Percentiles rank a stretch among this genome's conserved stretches.
phyloP scores from a whole-genome alignment of 2,888 invertebrate species.

The Digitonthophagus gazella region DNA sequence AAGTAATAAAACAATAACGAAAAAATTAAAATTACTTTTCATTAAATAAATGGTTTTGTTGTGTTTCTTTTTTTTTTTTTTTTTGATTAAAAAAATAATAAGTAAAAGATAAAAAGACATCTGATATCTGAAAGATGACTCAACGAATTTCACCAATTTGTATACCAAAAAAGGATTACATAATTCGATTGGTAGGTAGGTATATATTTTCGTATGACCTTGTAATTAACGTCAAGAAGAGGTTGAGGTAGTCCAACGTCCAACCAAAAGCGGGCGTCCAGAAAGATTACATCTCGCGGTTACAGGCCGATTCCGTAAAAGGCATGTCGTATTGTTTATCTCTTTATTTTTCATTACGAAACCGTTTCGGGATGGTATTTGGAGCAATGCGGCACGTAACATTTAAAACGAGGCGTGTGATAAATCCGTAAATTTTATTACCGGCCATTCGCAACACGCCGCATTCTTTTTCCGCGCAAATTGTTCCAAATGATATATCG shows the following conservation, averaged over 20 bases:
- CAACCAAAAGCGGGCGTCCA: background rate
- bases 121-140: background rate
- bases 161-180: background rate
- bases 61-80: too few relatives aligned
- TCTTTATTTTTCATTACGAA: background rate
- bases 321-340: background rate
- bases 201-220: background rate
- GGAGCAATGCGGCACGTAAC: background rate
- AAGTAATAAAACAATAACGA: background rate
- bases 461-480: slow-evolving; percentile 14
- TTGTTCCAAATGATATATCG: background rate
- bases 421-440: background rate
- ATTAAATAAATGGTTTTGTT: too few relatives aligned
- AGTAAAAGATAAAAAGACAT: too few relatives aligned
- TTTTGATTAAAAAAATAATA: too few relatives aligned
- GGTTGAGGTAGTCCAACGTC: background rate
- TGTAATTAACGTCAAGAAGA: background rate
- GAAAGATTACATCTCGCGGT: background rate
- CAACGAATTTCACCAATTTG: background rate
- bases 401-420: background rate
- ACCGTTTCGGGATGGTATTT: background rate
- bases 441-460: too few relatives aligned
- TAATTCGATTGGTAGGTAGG: background rate
- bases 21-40: too few relatives aligned
- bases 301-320: background rate